Conservation (phyloP, 2,888 invertebrate species). For the Busseola fusca region DNA sequence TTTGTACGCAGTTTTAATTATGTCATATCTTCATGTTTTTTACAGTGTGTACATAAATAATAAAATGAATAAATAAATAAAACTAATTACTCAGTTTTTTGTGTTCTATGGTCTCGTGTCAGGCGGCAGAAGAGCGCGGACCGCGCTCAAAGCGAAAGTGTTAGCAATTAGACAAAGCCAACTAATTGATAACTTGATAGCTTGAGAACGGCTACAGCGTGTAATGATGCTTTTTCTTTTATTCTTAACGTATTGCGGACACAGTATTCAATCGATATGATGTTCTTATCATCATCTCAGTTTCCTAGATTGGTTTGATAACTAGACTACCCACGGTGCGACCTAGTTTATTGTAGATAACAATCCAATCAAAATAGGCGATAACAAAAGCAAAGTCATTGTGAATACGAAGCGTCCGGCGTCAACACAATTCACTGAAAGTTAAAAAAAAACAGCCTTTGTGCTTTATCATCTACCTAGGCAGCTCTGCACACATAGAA, state of each 20-base stretch:
- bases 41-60: too few species aligned
- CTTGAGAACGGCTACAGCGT: not conserved
- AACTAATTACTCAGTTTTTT: too few species aligned
- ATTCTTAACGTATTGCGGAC: not conserved
- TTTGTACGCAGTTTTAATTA: too few species aligned
- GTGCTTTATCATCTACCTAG: slow-evolving; percentile 2
- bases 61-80: too few species aligned
- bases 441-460: slow-evolving; percentile 6
- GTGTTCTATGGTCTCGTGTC: not conserved
- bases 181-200: slow-evolving; percentile 7
- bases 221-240: not conserved
- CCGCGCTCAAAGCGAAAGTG: slow-evolving; percentile 25
- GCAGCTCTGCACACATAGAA: not conserved
- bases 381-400: slow-evolving; percentile 18
- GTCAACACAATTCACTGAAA: slow-evolving; percentile 10
- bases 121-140: not conserved
- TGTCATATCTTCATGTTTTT: too few species aligned
- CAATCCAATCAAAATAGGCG: slow-evolving; percentile 8
- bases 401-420: slow-evolving; percentile 10
- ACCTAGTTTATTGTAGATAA: slow-evolving; percentile 6
- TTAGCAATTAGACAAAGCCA: not conserved
- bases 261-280: not conserved
- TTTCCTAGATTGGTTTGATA: not conserved
- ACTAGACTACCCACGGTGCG: not conserved
- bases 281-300: not conserved